Evolutionary conservation across 35 echinoderm and acorn worm species (phyloP).

Genomic region (Holothuria glaberrima): DNA sequence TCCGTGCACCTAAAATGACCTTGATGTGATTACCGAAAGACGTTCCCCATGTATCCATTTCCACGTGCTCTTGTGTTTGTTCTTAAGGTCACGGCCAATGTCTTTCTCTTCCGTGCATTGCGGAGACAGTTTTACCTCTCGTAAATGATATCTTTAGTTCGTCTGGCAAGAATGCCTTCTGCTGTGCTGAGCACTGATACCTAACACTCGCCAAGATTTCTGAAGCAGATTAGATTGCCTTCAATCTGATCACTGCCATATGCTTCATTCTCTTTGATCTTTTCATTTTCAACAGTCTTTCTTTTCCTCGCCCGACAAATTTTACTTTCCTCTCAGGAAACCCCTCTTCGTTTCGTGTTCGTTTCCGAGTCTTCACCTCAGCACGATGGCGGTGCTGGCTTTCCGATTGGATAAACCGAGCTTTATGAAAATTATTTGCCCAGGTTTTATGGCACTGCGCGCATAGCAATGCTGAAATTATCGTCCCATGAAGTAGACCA

Average conservation of each 20-base stretch:
- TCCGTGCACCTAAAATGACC: too few relatives aligned
- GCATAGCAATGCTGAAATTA: slow-evolving; percentile 7
- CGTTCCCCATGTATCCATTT: not conserved
- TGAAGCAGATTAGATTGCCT: slow-evolving; percentile 1
- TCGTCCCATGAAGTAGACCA: slow-evolving; percentile 7
- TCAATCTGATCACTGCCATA: slow-evolving; percentile 16
- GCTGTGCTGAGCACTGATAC: not conserved
- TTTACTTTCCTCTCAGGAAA: not conserved
- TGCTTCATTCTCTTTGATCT: not conserved
- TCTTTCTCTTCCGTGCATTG: not conserved
- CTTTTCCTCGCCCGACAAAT: not conserved
- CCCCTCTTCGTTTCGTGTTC: not conserved
- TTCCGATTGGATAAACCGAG: slow-evolving; percentile 34
- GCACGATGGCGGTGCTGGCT: not conserved
- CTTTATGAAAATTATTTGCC: slow-evolving; percentile 40
- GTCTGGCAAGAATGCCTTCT: not conserved
- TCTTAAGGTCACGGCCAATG: not conserved
- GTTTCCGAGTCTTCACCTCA: not conserved
- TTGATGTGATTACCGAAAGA: not conserved
- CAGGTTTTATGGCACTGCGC: slow-evolving; percentile 26
- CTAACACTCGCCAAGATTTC: not conserved
- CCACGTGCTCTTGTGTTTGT: not conserved
- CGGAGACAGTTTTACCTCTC: not conserved
- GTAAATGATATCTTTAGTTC: not conserved
- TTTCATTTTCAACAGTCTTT: not conserved